A percentile compares a stretch with the other conserved stretches of the same genome.
These are phyloP conservation scores for Ariopsis seemanni DNA, from an alignment of 2,113 vertebrate species.

Conservation along the genomic window DNA sequence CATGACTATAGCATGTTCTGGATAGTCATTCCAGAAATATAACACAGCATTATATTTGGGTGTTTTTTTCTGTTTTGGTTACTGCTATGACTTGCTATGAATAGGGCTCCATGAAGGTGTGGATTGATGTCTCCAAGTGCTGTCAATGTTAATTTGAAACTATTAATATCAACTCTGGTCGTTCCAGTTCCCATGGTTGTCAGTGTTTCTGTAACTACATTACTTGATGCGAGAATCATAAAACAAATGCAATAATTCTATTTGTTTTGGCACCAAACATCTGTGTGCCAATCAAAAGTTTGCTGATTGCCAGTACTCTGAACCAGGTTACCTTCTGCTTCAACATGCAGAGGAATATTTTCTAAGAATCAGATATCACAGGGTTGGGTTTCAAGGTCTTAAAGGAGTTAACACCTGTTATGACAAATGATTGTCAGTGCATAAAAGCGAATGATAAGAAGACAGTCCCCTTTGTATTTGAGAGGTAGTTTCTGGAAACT, in stretches of 20 bases:
- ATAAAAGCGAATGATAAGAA: constrained; percentile 56
- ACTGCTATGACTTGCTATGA: not conserved
- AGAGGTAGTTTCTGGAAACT: constrained; percentile 42
- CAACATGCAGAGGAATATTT: constrained; percentile 42
- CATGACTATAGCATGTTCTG: too few relatives aligned
- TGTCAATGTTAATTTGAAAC: constrained; percentile 14
- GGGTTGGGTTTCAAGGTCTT: constrained; percentile 58
- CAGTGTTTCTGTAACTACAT: constrained; percentile 2
- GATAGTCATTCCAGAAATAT: not conserved
- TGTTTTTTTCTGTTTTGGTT: constrained; percentile 2
- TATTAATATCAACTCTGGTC: constrained; percentile 4
- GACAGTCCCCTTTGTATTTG: constrained; percentile 57
- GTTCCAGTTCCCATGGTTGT: not conserved
- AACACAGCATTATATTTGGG: not conserved
- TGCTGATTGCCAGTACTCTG: constrained; percentile 34
- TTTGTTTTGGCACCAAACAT: constrained; percentile 29
- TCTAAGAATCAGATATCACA: constrained; percentile 51
- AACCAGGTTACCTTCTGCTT: constrained; percentile 40
- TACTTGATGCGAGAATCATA: not conserved
- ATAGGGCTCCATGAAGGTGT: not conserved
- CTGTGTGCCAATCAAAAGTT: constrained; percentile 40
- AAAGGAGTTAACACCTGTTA: constrained; percentile 50
- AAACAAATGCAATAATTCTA: constrained; percentile 35
- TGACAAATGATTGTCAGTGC: constrained; percentile 57
- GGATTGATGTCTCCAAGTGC: not conserved